Conservation (phyloP, 2,113 vertebrate genomes). For the Pyrgilauda ruficollis region DNA sequence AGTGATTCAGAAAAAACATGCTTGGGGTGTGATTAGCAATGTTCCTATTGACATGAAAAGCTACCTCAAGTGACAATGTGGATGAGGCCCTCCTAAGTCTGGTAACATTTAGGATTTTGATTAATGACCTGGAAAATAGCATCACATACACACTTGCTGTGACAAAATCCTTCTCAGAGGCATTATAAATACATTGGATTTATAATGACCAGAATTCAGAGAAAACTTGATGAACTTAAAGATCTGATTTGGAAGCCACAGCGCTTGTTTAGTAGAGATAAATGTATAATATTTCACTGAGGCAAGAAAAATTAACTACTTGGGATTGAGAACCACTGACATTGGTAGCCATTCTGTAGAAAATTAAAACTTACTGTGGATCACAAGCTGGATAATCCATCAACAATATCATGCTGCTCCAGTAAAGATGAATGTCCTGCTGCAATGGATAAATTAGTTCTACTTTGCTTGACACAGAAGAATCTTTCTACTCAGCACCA, state of each 20-base stretch:
- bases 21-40: not conserved
- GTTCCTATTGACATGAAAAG: not conserved
- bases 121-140: not conserved
- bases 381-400: not conserved
- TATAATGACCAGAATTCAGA: not conserved
- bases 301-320: not conserved
- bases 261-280: not conserved
- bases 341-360: not conserved
- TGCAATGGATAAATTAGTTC: not conserved
- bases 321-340: not conserved
- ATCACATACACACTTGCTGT: not conserved
- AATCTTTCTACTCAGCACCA: not conserved
- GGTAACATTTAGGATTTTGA: not conserved
- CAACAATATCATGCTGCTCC: not conserved
- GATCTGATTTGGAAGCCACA: not conserved
- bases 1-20: not conserved
- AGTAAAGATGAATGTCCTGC: not conserved
- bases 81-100: not conserved
- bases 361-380: conserved; percentile 11
- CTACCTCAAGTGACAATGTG: not conserved
- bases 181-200: not conserved
- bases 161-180: not conserved
- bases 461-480: not conserved
- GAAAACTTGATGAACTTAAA: not conserved
- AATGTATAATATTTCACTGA: not conserved